A percentile compares a stretch with the other conserved stretches of the same genome.
Conservation (phyloP, 2,113 vertebrate species). For the Podiceps cristatus region DNA sequence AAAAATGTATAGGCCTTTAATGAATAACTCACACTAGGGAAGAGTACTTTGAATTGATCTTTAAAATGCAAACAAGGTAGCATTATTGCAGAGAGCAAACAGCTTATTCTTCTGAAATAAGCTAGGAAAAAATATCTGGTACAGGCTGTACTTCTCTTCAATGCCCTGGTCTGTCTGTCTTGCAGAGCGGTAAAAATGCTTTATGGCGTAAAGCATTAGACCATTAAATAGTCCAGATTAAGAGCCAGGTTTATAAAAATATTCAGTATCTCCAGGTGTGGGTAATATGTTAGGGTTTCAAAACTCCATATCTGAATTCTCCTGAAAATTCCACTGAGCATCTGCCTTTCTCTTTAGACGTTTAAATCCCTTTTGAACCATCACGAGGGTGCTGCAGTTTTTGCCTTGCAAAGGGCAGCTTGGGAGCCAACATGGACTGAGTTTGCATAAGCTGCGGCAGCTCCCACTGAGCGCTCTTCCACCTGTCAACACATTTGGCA, state of each 20-base stretch:
- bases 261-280: neutral
- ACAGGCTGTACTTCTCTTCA: neutral
- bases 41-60: neutral
- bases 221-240: neutral
- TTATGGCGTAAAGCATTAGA: neutral
- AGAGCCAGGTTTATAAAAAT: neutral
- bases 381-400: neutral
- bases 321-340: neutral
- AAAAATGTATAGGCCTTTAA: slow-evolving; percentile 11
- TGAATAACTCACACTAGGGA: slow-evolving; percentile 13
- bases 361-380: neutral
- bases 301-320: neutral
- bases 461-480: neutral
- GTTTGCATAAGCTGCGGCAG: slow-evolving; percentile 11
- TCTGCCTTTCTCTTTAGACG: neutral
- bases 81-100: neutral
- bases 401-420: slow-evolving; percentile 45
- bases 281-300: neutral
- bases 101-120: neutral
- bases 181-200: neutral
- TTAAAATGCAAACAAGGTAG: slow-evolving; percentile 5
- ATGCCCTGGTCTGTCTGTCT: neutral
- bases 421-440: fast-evolving
- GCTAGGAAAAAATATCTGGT: neutral
- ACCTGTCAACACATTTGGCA: neutral